Conservation (phyloP, 2,797 vertebrate genomes). For the Scolopax rusticola region DNA sequence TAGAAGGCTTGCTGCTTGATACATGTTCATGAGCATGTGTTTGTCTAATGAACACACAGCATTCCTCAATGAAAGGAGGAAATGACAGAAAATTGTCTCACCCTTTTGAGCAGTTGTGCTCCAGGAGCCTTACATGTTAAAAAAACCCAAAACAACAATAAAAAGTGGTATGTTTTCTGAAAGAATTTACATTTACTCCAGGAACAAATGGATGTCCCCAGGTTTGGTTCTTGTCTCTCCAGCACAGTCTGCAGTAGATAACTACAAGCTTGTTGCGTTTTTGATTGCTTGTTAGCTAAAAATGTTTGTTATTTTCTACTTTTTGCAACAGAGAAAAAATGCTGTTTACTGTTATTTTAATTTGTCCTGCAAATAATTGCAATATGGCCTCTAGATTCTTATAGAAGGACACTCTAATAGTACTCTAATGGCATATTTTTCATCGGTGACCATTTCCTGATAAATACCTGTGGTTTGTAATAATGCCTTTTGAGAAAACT, state of each 20-base stretch:
- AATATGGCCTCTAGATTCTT: neutral
- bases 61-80: neutral
- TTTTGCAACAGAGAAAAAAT: neutral
- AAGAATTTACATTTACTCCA: neutral
- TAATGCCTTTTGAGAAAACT: neutral
- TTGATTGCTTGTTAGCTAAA: neutral
- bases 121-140: neutral
- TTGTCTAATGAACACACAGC: neutral
- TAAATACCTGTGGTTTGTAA: neutral
- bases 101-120: neutral
- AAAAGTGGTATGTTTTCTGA: neutral
- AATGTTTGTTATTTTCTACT: neutral
- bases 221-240: neutral
- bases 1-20: neutral
- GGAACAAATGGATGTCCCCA: neutral
- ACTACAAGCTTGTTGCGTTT: neutral
- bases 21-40: rapidly evolving
- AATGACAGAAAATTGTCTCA: neutral
- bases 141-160: neutral
- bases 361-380: neutral
- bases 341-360: neutral
- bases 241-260: neutral
- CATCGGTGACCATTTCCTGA: neutral
- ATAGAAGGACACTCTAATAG: neutral
- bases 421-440: neutral